Base-by-base conservation (phyloP, 2,888 invertebrate genomes). In the Eupsilia transversa region DNA sequence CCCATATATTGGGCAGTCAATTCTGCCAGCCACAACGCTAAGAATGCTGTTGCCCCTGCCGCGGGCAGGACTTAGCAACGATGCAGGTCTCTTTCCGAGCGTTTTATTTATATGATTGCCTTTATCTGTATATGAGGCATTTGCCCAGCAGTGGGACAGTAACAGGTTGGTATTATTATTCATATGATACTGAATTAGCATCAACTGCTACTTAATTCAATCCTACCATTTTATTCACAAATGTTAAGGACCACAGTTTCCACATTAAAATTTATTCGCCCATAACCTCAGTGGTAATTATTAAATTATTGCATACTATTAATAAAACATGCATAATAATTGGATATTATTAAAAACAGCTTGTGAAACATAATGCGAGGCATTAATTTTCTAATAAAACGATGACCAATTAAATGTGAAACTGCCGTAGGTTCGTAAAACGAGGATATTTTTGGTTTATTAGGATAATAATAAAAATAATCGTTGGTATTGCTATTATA, bases 271-370 rank as follows among this genome's bases (percentile, higher is more conserved):
- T 73, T 60, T 54, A 73, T 33, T 7, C 9, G n/a, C 65, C 65
- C 17, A 52, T 80, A 67, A 67, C 17, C 30, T 30, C 27, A 27
- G 14, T 23, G 10, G 66, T 35, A 79, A 67, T 78, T 57, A 67
- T 52, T 67, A 57, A 57, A 79, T 72, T 14, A 79, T 38, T 79
- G 63, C 49, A 38, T 59, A 66, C 35, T 64, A 38, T 61, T 74
- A 72, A 76, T 79, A 73, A 73, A 76, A 79, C 64, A 79, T 63
- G 67, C 57, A 74, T 75, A 35, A 56, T 82, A 72, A 54, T 75
- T 79, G 59, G 43, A 71, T 66, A 68, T 61, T 64, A 74, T 64
- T 78, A 59, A 63, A 59, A 74, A 63, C 79, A 41, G 59, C 27
- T 41, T 72, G 41, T 60, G 77, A 54, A 79, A 80, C 33, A 64